Conservation (phyloP, 2,113 vertebrate species). For the Pluvianellus socialis region DNA sequence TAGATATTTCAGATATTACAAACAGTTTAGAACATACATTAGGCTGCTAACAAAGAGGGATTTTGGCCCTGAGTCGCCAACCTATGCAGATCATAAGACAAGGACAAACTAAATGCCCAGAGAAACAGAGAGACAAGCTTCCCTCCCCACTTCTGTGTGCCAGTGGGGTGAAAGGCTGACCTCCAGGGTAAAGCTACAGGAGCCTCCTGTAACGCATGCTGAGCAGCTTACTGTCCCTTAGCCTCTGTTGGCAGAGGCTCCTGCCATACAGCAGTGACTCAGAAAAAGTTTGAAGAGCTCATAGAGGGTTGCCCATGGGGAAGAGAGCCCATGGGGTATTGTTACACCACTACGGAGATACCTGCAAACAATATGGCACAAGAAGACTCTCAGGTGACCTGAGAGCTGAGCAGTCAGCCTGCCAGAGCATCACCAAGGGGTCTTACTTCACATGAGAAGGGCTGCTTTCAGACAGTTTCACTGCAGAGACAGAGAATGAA, state of each 20-base stretch:
- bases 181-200: background rate
- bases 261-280: background rate
- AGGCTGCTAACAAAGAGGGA: background rate
- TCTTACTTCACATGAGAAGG: background rate
- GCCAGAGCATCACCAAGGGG: rapidly evolving
- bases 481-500: background rate
- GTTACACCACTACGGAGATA: rapidly evolving
- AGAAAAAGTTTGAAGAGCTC: background rate
- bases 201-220: rapidly evolving
- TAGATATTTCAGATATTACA: background rate
- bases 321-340: background rate
- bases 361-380: rapidly evolving
- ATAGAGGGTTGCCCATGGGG: rapidly evolving
- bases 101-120: background rate
- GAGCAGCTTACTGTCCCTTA: background rate
- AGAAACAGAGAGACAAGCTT: background rate
- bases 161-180: background rate
- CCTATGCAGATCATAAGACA: rapidly evolving
- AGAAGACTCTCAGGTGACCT: background rate
- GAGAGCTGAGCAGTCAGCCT: background rate
- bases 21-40: background rate
- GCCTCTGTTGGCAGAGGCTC: background rate
- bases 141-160: background rate
- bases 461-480: background rate
- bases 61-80: background rate